Conservation (phyloP, 2,797 vertebrate genomes). For the Clarias fuscus region DNA sequence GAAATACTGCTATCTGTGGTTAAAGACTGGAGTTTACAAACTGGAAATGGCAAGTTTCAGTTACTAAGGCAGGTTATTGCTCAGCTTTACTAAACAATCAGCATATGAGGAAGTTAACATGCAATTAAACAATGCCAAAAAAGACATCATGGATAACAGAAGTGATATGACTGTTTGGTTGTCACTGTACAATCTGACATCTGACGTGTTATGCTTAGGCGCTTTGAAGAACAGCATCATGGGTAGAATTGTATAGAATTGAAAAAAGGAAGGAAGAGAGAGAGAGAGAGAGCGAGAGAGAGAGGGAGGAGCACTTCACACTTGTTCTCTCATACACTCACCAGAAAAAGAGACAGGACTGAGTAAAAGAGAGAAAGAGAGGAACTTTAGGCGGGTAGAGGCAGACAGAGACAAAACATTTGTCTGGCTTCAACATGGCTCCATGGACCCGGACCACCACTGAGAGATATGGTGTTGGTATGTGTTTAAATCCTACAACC, state of each 20-base stretch:
- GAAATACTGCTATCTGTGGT: neutral
- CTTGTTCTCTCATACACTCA: conserved; percentile 52
- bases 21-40: neutral
- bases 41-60: neutral
- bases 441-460: conserved; percentile 69
- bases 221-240: neutral
- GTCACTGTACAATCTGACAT: neutral
- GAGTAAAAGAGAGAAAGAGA: conserved; percentile 48
- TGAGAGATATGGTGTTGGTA: conserved; percentile 75
- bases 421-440: conserved; percentile 63
- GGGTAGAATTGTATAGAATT: conserved; percentile 36
- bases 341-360: conserved; percentile 23
- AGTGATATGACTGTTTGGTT: neutral
- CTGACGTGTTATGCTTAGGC: neutral
- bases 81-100: neutral
- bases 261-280: conserved; percentile 56
- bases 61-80: neutral
- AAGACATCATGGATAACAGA: neutral
- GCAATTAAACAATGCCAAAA: neutral
- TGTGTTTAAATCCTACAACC: conserved; percentile 51
- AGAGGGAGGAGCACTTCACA: conserved; percentile 44
- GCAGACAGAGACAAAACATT: conserved; percentile 40
- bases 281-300: conserved; percentile 35
- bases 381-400: conserved; percentile 60
- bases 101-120: neutral